These are phyloP conservation scores for Numenius arquata DNA, from an alignment of 2,113 vertebrate species.

Conservation along the genomic window DNA sequence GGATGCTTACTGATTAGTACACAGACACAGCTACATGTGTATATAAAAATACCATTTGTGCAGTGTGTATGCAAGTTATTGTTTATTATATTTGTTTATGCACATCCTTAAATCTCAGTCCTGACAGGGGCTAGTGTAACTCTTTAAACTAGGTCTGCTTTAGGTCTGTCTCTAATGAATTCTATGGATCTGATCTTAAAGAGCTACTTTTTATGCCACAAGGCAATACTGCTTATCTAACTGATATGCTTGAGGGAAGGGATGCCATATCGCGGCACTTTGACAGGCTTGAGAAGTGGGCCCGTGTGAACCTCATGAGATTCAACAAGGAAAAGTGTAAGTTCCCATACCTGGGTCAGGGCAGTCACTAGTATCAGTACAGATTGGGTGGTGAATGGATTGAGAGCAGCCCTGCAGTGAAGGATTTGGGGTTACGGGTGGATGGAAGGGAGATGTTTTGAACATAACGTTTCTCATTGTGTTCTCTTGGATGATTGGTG, in stretches of 20 bases:
- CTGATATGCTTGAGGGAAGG: neutral
- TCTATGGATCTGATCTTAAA: neutral
- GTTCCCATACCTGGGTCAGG: fast-evolving
- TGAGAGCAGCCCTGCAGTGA: neutral
- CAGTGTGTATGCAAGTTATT: neutral
- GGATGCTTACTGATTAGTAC: neutral
- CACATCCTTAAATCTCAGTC: neutral
- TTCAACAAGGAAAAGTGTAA: neutral
- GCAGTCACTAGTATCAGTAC: neutral
- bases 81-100: neutral
- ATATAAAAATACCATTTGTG: neutral
- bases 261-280: neutral
- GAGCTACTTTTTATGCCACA: neutral
- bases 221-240: neutral
- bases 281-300: neutral
- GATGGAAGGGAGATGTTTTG: neutral
- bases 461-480: neutral
- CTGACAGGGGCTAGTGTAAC: neutral
- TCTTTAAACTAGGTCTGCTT: neutral
- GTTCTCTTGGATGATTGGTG: neutral
- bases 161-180: neutral
- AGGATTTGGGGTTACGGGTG: neutral
- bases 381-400: neutral
- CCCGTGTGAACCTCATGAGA: neutral
- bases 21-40: neutral